phyloP scores from a whole-genome alignment of 2,113 vertebrate species.

The Helogale parvula region DNA sequence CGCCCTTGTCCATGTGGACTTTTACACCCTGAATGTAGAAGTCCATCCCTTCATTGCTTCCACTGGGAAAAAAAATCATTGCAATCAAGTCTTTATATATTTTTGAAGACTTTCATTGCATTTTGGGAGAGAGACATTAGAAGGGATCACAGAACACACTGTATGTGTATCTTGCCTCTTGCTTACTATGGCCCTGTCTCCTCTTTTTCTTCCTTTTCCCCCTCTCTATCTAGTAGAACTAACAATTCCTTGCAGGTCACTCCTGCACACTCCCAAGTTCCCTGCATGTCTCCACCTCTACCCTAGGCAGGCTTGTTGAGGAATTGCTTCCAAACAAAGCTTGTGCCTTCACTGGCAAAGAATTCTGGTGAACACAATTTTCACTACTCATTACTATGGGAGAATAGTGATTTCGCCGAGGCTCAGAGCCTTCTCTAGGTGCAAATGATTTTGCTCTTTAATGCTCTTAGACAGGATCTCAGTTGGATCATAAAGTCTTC shows the following conservation, averaged over 20 bases:
- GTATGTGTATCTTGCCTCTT: not conserved
- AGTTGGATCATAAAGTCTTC: not conserved
- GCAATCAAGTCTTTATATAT: not conserved
- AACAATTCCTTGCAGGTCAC: not conserved
- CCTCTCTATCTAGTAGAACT: not conserved
- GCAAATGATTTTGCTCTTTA: conserved; percentile 12
- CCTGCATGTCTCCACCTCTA: not conserved
- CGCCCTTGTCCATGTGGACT: not conserved
- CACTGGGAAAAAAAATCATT: not conserved
- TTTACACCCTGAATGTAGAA: not conserved
- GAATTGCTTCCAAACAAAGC: not conserved
- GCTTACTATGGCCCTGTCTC: not conserved
- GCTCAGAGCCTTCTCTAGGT: not conserved
- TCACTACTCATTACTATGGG: not conserved
- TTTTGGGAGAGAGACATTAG: not conserved
- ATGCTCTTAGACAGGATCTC: not conserved
- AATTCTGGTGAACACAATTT: not conserved
- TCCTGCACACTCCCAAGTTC: not conserved
- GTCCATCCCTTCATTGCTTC: not conserved
- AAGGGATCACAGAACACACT: not conserved
- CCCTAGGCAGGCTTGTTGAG: not conserved
- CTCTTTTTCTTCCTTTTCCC: fast-evolving
- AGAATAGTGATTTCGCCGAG: not conserved
- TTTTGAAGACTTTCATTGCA: not conserved
- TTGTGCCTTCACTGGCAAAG: not conserved